phyloP scores from a whole-genome alignment of 1,140 invertebrate genomes.

The Sarcophaga peregrina region DNA sequence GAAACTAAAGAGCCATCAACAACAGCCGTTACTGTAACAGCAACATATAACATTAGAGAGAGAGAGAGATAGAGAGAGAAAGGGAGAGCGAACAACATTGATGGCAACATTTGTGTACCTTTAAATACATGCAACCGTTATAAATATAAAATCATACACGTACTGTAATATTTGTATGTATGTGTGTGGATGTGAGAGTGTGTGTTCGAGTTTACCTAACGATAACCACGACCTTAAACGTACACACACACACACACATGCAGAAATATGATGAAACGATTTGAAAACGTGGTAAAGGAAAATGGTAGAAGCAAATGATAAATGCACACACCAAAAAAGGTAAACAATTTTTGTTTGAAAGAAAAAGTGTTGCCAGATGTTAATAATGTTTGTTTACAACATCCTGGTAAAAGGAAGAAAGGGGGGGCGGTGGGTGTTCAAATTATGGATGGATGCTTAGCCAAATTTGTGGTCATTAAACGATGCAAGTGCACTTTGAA shows the following conservation, averaged over 20 bases:
- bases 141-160: too few relatives aligned
- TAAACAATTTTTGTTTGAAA: not conserved
- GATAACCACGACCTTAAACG: not conserved
- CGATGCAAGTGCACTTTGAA: too few relatives aligned
- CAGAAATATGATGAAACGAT: too few relatives aligned
- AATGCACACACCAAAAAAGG: not conserved
- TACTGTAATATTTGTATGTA: too few relatives aligned
- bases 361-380: not conserved
- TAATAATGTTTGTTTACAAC: not conserved
- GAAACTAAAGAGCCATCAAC: slow-evolving; percentile 32
- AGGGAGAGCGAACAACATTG: too few relatives aligned
- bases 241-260: not conserved
- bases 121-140: not conserved
- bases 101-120: slow-evolving; percentile 9
- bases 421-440: too few relatives aligned
- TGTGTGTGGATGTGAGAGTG: too few relatives aligned
- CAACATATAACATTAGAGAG: not conserved
- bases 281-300: too few relatives aligned
- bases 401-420: not conserved
- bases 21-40: slow-evolving; percentile 33
- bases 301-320: not conserved
- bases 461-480: too few relatives aligned
- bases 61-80: too few relatives aligned
- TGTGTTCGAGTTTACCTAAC: not conserved
- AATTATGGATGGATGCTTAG: too few relatives aligned